phyloP scores from a whole-genome alignment of 2,888 invertebrate species.

The Druceiella hillmani region DNA sequence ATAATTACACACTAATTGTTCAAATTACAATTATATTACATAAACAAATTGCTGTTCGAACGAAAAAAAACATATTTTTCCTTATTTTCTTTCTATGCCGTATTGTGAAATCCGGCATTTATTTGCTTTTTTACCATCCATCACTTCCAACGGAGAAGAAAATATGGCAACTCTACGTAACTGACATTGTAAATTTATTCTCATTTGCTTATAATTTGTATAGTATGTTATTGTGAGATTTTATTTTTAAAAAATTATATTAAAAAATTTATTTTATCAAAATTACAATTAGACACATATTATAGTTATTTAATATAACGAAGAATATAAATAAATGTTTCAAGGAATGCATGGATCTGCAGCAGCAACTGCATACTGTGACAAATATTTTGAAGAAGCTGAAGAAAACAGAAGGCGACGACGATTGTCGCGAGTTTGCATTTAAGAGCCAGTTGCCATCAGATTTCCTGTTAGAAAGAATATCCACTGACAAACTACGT shows the following conservation, averaged over 20 bases:
- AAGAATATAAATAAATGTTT: constrained; percentile 16
- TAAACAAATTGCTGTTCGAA: too few species aligned
- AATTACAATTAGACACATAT: constrained; percentile 1
- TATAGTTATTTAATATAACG: not conserved
- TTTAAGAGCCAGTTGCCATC: constrained; percentile 29
- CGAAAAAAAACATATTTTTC: too few species aligned
- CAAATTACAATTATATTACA: too few species aligned
- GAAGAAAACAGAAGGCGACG: constrained; percentile 7
- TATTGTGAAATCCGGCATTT: too few species aligned
- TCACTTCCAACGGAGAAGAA: too few species aligned
- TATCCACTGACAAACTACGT: constrained; percentile 78
- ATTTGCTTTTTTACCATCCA: too few species aligned
- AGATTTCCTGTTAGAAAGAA: constrained; percentile 48
- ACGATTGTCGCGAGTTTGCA: not conserved
- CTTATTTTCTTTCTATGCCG: too few species aligned
- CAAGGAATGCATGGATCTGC: constrained; percentile 81
- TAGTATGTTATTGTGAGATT: not conserved
- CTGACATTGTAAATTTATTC: not conserved
- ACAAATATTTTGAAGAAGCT: constrained; percentile 69
- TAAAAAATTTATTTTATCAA: constrained; percentile 16
- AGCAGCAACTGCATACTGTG: constrained; percentile 84
- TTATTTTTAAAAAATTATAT: constrained; percentile 49
- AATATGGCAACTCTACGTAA: too few species aligned
- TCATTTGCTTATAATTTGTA: not conserved
- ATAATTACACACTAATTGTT: too few species aligned